Base-by-base conservation (phyloP, 92 coral and sea anemone species). In the Epizoanthus illoricatus region DNA sequence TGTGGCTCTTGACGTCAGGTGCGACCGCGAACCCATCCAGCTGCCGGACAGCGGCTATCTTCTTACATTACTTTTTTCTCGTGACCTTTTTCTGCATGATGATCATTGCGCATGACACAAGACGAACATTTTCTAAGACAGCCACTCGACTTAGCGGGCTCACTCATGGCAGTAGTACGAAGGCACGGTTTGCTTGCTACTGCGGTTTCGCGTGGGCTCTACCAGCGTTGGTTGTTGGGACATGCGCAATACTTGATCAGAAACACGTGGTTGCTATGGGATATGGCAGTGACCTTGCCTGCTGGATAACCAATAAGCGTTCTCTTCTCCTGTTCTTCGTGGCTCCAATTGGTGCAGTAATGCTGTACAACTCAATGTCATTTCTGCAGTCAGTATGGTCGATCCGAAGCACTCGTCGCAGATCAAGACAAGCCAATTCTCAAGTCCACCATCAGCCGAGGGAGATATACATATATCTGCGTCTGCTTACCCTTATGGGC, bases 121-220 rank as follows among this genome's bases (percentile, higher is more conserved):
- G 66, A 66, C 92, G 92, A 61, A 92, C 94, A n/a, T 92, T 94
- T 63, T 89, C 92, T 61, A 78, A 69, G 18, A 91, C 88, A 86
- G 90, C 85, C 66, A 78, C 91, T 86, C 88, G 81, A 87, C 90
- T 89, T 2, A 80, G 74, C 49, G 65, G 85, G 24, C 86, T 85
- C 68, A 76, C 90, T 21, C 20, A 62, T 5, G 83, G 86, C n/a
- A 65, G 49, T 4, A 61, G 81, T 4, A 75, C 73, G 17, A 84
- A 85, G 47, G 59, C 69, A 70, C 97, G 93, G 13, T 89, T 92
- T 57, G 72, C 86, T 43, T 67, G 80, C 41, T 92, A 92, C 83
- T 60, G 83, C 16, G 66, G 86, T 57, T 59, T 87, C 36, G 86
- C 97, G 18, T 94, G 98, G 98, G 92, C 88, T 7, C n/a, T 79